phyloP scores from a whole-genome alignment of 92 coral and sea anemone genomes.

The Epizoanthus ramosus region DNA sequence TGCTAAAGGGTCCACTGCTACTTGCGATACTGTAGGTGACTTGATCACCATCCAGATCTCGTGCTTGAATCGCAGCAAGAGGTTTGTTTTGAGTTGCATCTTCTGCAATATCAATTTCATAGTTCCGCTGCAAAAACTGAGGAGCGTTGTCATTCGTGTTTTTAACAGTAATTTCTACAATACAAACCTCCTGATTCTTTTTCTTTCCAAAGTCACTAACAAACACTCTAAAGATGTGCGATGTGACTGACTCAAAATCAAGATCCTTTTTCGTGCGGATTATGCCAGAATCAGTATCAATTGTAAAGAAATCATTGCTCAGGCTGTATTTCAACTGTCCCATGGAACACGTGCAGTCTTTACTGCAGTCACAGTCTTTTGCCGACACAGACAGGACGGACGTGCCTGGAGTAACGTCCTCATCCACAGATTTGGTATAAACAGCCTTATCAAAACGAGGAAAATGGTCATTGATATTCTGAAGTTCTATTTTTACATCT shows the following conservation, averaged over 20 bases:
- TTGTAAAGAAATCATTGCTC: conserved; percentile 49
- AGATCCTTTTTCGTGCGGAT: conserved; percentile 66
- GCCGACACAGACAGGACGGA: conserved; percentile 68
- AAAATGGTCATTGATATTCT: conserved; percentile 76
- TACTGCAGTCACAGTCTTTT: conserved; percentile 80
- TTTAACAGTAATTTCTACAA: conserved; percentile 58
- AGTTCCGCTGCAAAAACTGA: conserved; percentile 62
- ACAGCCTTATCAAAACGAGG: conserved; percentile 57
- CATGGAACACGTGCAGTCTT: conserved; percentile 55
- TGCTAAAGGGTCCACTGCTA: conserved; percentile 42
- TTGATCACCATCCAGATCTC: conserved; percentile 75
- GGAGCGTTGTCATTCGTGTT: conserved; percentile 83
- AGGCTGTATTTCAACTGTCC: conserved; percentile 72
- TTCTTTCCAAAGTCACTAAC: conserved; percentile 76
- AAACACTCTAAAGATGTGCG: conserved; percentile 61
- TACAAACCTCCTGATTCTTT: conserved; percentile 35
- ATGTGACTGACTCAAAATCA: conserved; percentile 64
- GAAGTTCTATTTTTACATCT: conserved; percentile 73
- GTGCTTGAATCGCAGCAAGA: conserved; percentile 89
- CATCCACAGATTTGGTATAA: conserved; percentile 58
- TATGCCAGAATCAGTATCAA: conserved; percentile 72
- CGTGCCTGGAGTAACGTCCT: conserved; percentile 61
- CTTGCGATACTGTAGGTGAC: conserved; percentile 52
- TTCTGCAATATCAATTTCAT: conserved; percentile 81
- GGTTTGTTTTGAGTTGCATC: conserved; percentile 59